phyloP scores from a whole-genome alignment of 2,113 vertebrate species.

The Campylomormyrus tamandua region DNA sequence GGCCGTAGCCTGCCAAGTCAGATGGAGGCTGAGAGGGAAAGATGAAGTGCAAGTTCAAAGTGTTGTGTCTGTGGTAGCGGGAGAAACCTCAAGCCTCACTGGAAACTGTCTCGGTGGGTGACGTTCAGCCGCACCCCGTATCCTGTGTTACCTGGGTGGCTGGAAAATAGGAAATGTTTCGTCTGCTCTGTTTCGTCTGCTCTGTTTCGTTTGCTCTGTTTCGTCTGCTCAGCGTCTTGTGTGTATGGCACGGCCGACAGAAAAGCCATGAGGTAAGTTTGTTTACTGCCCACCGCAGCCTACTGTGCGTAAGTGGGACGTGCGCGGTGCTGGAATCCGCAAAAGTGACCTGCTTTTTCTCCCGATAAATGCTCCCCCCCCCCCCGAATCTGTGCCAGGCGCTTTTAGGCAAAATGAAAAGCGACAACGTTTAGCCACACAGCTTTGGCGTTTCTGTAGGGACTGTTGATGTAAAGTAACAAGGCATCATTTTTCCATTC shows the following conservation, averaged over 20 bases:
- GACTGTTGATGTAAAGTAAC: neutral
- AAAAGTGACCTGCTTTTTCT: conserved; percentile 9
- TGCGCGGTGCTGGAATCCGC: neutral
- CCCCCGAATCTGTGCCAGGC: neutral
- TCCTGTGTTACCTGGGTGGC: neutral
- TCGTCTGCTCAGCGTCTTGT: neutral
- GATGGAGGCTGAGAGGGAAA: neutral
- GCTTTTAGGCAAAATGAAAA: neutral
- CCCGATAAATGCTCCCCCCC: neutral
- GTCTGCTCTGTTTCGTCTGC: neutral
- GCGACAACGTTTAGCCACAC: neutral
- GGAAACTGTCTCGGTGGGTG: neutral
- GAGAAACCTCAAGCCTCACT: neutral
- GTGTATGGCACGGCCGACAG: neutral
- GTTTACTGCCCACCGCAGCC: neutral
- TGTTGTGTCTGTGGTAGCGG: neutral
- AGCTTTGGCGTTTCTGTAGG: neutral
- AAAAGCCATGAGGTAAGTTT: neutral
- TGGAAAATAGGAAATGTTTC: neutral
- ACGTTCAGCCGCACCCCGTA: neutral
- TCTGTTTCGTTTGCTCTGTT: neutral
- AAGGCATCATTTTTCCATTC: neutral
- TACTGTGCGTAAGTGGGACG: neutral
- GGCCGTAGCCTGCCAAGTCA: neutral
- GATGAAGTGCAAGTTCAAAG: neutral